phyloP scores from a whole-genome alignment of 2,113 vertebrate genomes.

The Brachirus orientalis region DNA sequence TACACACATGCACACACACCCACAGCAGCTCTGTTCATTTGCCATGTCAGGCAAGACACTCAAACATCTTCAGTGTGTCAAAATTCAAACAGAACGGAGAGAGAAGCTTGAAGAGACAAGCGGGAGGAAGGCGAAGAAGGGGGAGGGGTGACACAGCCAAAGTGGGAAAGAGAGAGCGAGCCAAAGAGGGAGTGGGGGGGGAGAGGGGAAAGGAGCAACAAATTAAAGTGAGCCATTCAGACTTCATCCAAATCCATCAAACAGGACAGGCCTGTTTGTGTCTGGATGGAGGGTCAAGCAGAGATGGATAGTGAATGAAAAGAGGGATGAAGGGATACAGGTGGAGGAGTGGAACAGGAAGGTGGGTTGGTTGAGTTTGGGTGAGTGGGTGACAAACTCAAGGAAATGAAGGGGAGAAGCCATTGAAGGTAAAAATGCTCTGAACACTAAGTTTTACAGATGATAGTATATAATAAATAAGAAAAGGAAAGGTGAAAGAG shows the following conservation, averaged over 20 bases:
- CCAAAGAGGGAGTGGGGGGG: conserved; percentile 13
- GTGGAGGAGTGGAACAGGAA: conserved; percentile 54
- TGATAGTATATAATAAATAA: conserved; percentile 17
- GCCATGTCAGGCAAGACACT: conserved; percentile 43
- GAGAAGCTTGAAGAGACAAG: conserved; percentile 53
- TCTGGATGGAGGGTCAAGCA: conserved; percentile 28
- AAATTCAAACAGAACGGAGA: conserved; percentile 66
- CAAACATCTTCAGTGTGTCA: conserved; percentile 36
- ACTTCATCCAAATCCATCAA: conserved; percentile 68
- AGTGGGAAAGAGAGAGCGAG: conserved; percentile 13
- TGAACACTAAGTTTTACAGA: not conserved
- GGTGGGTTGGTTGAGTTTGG: conserved; percentile 25
- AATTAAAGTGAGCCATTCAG: conserved; percentile 58
- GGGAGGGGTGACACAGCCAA: conserved; percentile 52
- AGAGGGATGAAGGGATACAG: conserved; percentile 62
- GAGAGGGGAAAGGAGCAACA: conserved; percentile 33
- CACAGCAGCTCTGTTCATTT: conserved; percentile 42
- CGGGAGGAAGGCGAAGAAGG: conserved; percentile 38
- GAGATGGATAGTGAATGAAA: conserved; percentile 25
- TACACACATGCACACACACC: conserved; percentile 32
- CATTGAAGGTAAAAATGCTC: conserved; percentile 25
- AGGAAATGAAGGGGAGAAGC: conserved; percentile 44
- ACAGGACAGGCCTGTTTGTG: conserved; percentile 56
- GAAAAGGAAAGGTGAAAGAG: conserved; percentile 41
- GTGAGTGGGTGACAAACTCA: conserved; percentile 40